Conservation (phyloP, 2,113 vertebrate species). For the Pelmatolapia mariae region DNA sequence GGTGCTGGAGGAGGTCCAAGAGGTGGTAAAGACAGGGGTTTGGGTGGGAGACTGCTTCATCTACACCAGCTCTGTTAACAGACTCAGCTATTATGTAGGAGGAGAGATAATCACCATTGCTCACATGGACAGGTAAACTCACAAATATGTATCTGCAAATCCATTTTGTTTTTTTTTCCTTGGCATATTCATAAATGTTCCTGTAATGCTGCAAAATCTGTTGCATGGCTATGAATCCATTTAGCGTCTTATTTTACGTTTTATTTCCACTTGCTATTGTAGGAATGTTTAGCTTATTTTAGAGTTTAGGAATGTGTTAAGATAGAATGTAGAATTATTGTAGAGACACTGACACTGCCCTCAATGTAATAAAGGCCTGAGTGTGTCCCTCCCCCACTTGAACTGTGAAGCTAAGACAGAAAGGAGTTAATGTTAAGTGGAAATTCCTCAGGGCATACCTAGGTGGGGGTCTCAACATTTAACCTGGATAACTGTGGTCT, state of each 20-base stretch:
- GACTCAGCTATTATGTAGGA: conserved; percentile 96
- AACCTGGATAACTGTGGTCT: no score
- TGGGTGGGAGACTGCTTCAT: conserved; percentile 99
- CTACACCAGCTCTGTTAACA: conserved; percentile 98
- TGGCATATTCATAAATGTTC: not conserved
- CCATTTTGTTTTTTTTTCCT: not conserved
- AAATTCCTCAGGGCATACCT: no score
- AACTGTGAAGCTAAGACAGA: no score
- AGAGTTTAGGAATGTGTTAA: no score
- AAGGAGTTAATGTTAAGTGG: no score
- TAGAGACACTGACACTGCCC: no score
- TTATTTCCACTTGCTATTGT: not conserved
- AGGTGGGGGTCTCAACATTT: no score
- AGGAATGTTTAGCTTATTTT: no score
- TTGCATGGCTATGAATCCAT: not conserved
- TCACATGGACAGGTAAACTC: conserved; percentile 89
- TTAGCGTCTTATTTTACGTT: not conserved
- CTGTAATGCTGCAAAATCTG: not conserved
- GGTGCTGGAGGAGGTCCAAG: conserved; percentile 98
- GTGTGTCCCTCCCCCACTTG: no score
- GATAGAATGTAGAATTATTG: no score
- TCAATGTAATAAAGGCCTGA: no score
- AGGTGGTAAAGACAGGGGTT: conserved; percentile 95
- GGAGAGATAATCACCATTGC: conserved; percentile 99
- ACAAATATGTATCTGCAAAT: not conserved